A percentile compares a stretch with the other conserved stretches of the same genome.
Evolutionary conservation across 2,113 vertebrate species (phyloP).

Genomic region (Gnathonemus echidnorhynchus): DNA sequence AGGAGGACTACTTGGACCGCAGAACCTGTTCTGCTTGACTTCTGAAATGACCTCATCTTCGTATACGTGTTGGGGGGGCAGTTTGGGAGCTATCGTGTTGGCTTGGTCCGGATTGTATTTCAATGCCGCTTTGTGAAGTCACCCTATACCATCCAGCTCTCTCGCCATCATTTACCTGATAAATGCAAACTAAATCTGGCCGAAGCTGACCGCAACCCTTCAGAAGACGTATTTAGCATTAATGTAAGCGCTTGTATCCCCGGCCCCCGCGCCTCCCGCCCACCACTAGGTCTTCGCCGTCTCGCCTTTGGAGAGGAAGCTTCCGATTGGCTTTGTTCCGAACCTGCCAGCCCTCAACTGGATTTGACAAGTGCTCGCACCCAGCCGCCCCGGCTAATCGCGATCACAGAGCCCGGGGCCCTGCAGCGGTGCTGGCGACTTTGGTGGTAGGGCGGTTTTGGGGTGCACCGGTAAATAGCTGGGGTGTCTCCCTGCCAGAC

Average conservation of each 20-base stretch:
- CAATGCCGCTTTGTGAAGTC: slow-evolving; percentile 20
- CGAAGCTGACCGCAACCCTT: not conserved
- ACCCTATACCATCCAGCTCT: slow-evolving; percentile 8
- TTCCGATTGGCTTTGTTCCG: slow-evolving; percentile 84
- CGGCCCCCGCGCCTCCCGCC: slow-evolving; percentile 4
- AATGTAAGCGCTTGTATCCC: slow-evolving; percentile 59
- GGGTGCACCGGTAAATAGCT: not conserved
- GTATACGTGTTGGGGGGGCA: slow-evolving; percentile 15
- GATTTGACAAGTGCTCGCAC: slow-evolving; percentile 92
- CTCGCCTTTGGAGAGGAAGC: slow-evolving; percentile 81
- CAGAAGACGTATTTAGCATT: slow-evolving; percentile 48
- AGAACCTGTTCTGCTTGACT: slow-evolving; percentile 18
- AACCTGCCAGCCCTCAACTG: slow-evolving; percentile 78
- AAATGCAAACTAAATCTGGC: slow-evolving; percentile 16
- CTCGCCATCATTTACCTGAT: slow-evolving; percentile 4
- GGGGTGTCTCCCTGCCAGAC: slow-evolving; percentile 14
- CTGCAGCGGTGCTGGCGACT: not conserved
- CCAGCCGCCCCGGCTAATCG: slow-evolving; percentile 88
- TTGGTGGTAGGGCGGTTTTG: not conserved
- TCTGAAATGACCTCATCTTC: slow-evolving; percentile 28
- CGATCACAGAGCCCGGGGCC: slow-evolving; percentile 65
- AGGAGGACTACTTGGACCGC: slow-evolving; percentile 8
- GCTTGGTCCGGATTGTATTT: slow-evolving; percentile 12
- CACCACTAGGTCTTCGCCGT: slow-evolving; percentile 66
- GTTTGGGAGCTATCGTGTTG: slow-evolving; percentile 8